A percentile compares a stretch with the other conserved stretches of the same genome.
phyloP scores from a whole-genome alignment of 2,888 invertebrate species.

The Hydrotaea cyrtoneurina region DNA sequence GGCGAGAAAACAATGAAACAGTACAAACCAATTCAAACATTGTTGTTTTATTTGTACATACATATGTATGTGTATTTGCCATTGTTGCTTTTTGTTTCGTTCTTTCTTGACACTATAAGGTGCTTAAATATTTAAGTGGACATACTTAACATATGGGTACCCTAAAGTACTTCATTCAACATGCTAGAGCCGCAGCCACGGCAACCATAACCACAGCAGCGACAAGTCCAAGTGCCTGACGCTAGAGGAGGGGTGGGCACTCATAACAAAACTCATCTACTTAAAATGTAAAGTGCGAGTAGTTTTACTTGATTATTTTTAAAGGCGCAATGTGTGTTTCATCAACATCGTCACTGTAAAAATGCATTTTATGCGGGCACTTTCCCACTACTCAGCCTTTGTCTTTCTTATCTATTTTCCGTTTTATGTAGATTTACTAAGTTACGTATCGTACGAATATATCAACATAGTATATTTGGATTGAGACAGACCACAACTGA shows the following conservation, averaged over 20 bases:
- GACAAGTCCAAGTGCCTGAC: conserved; percentile 17
- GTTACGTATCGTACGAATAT: no score
- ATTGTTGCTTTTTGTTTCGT: conserved; percentile 32
- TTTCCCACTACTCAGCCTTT: background rate
- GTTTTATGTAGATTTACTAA: background rate
- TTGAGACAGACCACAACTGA: background rate
- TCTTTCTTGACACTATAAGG: conserved; percentile 61
- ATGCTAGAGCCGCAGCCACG: background rate
- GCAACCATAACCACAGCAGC: conserved; percentile 19
- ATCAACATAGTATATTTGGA: no score
- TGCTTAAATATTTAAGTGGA: conserved; percentile 57
- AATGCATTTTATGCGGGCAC: background rate
- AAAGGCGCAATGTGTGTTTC: conserved; percentile 16
- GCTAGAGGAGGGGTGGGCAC: background rate
- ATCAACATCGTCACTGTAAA: background rate
- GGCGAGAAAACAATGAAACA: background rate
- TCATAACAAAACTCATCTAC: conserved; percentile 31
- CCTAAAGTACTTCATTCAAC: conserved; percentile 41
- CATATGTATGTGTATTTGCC: no score
- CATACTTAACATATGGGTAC: conserved; percentile 54
- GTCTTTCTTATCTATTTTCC: background rate
- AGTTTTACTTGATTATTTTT: conserved; percentile 12
- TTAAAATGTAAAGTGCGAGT: conserved; percentile 26
- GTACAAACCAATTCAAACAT: conserved; percentile 1
- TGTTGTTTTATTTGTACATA: background rate